Evolutionary conservation across 92 coral and sea anemone genomes (phyloP).

Genomic region (Micromussa lordhowensis): DNA sequence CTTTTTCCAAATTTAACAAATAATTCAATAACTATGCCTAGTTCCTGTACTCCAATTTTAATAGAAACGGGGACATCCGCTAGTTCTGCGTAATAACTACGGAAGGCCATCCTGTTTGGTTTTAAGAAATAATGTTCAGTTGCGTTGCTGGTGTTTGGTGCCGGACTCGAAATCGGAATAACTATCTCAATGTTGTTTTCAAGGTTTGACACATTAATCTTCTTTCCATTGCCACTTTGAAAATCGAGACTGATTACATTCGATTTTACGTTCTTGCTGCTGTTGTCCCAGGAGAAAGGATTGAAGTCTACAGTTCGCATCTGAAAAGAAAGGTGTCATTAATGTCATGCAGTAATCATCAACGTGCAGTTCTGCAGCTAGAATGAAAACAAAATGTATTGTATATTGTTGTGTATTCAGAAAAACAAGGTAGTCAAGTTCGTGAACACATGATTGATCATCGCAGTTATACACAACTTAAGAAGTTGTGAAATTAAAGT

Average conservation of each 20-base stretch:
- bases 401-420: no score
- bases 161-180: conserved; percentile 7
- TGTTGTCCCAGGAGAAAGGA: conserved; percentile 42
- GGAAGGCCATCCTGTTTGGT: conserved; percentile 4
- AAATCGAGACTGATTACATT: conserved; percentile 16
- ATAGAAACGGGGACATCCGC: conserved; percentile 15
- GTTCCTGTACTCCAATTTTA: not conserved
- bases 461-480: no score
- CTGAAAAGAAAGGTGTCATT: not conserved
- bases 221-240: conserved; percentile 7
- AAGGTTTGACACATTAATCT: conserved; percentile 9
- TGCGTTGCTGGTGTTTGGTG: conserved; percentile 1
- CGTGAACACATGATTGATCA: no score
- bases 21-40: not conserved
- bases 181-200: conserved; percentile 6
- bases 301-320: conserved; percentile 1
- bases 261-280: conserved; percentile 17
- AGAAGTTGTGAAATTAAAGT: no score
- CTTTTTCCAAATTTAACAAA: conserved; percentile 12
- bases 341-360: no score
- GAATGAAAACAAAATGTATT: no score
- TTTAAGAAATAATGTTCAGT: conserved; percentile 16
- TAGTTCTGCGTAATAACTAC: conserved; percentile 1
- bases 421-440: no score
- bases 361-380: no score